phyloP scores from a whole-genome alignment of 2,888 invertebrate species.

The Diabrotica balteata region DNA sequence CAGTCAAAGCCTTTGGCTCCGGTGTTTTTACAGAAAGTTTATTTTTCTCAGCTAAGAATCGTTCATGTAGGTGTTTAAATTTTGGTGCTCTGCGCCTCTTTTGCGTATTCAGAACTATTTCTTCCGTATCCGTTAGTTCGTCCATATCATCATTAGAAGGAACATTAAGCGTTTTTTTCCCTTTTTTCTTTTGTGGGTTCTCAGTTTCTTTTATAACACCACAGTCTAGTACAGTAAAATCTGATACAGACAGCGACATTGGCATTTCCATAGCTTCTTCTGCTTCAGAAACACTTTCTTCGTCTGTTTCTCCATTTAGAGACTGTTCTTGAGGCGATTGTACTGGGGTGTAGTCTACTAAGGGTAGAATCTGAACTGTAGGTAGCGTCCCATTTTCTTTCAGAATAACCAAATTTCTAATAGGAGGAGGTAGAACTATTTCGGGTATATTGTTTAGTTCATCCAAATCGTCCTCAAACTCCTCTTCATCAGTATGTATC shows the following conservation, averaged over 20 bases:
- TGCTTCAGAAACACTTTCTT: slow-evolving; percentile 55
- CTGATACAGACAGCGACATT: slow-evolving; percentile 32
- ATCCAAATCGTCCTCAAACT: slow-evolving; percentile 42
- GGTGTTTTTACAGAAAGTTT: slow-evolving; percentile 34
- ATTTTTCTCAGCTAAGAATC: slow-evolving; percentile 31
- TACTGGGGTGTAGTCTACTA: slow-evolving; percentile 49
- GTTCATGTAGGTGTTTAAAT: slow-evolving; percentile 44
- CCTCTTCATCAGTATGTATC: slow-evolving; percentile 44
- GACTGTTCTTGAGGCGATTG: slow-evolving; percentile 32
- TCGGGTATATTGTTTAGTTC: slow-evolving; percentile 38
- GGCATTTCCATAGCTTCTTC: slow-evolving; percentile 50
- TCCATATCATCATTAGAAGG: slow-evolving; percentile 16
- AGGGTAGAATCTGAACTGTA: slow-evolving; percentile 60
- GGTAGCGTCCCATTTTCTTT: slow-evolving; percentile 50
- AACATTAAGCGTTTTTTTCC: neutral
- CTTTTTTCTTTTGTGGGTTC: slow-evolving; percentile 28
- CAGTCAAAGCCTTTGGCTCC: slow-evolving; percentile 44
- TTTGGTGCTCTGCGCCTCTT: slow-evolving; percentile 42
- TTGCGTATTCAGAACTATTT: slow-evolving; percentile 39
- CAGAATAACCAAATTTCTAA: slow-evolving; percentile 59
- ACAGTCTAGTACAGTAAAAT: slow-evolving; percentile 46
- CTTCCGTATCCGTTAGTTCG: slow-evolving; percentile 42
- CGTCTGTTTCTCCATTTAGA: slow-evolving; percentile 45
- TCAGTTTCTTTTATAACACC: slow-evolving; percentile 43
- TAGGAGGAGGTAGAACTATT: slow-evolving; percentile 57